These are phyloP conservation scores for Podotricha telesiphe DNA, from an alignment of 2,888 invertebrate genomes.

Conservation along the genomic window DNA sequence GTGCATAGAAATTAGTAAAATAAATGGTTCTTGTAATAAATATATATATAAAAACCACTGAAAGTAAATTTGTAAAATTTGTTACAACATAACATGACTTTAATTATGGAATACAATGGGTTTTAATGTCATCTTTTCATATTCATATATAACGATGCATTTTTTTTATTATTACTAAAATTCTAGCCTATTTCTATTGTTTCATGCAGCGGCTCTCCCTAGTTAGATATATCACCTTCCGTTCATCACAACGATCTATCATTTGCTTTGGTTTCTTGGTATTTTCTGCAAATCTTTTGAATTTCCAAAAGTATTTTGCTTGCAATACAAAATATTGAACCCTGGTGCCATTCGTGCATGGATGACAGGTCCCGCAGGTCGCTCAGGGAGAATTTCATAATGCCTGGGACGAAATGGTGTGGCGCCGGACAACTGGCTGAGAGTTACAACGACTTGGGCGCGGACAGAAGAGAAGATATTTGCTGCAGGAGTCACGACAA, in stretches of 20 bases:
- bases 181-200: not conserved
- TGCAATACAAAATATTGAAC: constrained; percentile 15
- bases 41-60: not conserved
- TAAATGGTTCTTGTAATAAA: not conserved
- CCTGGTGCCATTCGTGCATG: constrained; percentile 35
- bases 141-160: not conserved
- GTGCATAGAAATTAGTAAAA: constrained; percentile 1
- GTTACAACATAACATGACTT: not conserved
- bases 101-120: not conserved
- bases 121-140: not conserved
- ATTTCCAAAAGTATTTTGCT: not conserved
- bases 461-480: constrained; percentile 81
- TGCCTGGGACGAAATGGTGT: constrained; percentile 90
- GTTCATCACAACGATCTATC: not conserved
- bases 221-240: constrained; percentile 13
- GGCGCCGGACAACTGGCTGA: constrained; percentile 85
- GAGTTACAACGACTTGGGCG: constrained; percentile 85
- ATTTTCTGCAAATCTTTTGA: not conserved
- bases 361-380: constrained; percentile 74
- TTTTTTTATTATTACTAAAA: not conserved
- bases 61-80: not conserved
- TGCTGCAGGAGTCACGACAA: constrained; percentile 91
- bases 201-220: not conserved
- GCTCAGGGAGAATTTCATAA: constrained; percentile 81
- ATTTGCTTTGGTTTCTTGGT: constrained; percentile 14